phyloP scores from a whole-genome alignment of 1,140 invertebrate species.

The Calephelis virginiensis region DNA sequence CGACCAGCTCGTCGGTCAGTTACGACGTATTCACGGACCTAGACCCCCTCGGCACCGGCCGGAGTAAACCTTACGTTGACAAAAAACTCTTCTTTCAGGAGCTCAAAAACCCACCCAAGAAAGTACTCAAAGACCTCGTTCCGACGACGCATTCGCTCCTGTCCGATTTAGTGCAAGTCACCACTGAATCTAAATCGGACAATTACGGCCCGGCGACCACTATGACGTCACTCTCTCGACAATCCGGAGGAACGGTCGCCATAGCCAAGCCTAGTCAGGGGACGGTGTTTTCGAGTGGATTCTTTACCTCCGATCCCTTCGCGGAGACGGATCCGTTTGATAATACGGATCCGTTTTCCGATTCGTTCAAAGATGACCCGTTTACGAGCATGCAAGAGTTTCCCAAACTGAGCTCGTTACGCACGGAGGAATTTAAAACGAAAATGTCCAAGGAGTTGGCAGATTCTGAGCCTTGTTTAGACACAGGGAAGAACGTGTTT shows the following conservation, averaged over 20 bases:
- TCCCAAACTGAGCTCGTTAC: constrained; percentile 49
- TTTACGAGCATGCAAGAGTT: constrained; percentile 77
- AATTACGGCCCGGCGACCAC: constrained; percentile 62
- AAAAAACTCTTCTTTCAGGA: constrained; percentile 97
- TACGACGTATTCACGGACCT: constrained; percentile 94
- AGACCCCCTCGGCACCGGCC: constrained; percentile 93
- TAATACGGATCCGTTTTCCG: constrained; percentile 82
- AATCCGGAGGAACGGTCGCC: constrained; percentile 72
- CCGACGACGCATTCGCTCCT: constrained; percentile 57
- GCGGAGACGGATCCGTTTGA: constrained; percentile 85
- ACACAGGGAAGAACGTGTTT: constrained; percentile 57
- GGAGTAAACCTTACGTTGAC: constrained; percentile 94
- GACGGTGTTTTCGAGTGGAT: constrained; percentile 40
- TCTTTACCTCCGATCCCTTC: constrained; percentile 82
- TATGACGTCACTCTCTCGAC: constrained; percentile 70
- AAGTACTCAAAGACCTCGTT: constrained; percentile 91
- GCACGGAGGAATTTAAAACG: constrained; percentile 47
- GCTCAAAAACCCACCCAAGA: constrained; percentile 94
- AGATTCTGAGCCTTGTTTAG: constrained; percentile 33
- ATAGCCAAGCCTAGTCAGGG: constrained; percentile 59
- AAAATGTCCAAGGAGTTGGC: constrained; percentile 39
- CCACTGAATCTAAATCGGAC: constrained; percentile 47
- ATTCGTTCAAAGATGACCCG: constrained; percentile 80
- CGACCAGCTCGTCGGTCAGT: constrained; percentile 36
- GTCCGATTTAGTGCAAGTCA: constrained; percentile 54